Base-by-base conservation (phyloP, 2,888 invertebrate genomes). In the Epistrophella euchroma region DNA sequence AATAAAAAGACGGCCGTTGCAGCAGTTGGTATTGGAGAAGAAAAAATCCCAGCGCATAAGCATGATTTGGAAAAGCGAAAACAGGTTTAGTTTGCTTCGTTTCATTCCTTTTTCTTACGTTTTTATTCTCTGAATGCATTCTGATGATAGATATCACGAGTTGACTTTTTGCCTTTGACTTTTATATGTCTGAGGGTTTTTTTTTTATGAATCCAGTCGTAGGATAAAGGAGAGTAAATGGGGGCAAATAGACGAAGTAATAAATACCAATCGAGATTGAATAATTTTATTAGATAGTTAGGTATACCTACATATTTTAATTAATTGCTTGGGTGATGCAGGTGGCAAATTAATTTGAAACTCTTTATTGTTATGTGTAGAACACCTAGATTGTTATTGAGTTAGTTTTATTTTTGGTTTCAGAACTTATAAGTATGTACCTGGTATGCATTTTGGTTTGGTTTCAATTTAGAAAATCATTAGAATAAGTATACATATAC, bases 91-190 rank as follows among this genome's bases (percentile, higher is more conserved):
- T 81, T 86, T 86, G 66, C 17, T 78, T 81, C 62, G 32, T 60
- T 64, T 71, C 77, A 28, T 58, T 22, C 15, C 55, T 45, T 58
- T 52, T 83, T 47, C 35, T 55, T 28, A 19, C 43, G n/a, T 28
- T 77, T 62, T 35, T 19, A 19, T 40, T 37, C 52, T 50, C 52
- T 66, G 72, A 55, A 76, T 81, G 85, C 81, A 77, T 77, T 81
- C 50, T 77, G 86, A 77, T 82, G 77, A 86, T 86, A 82, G 77
- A 86, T 86, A 82, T 86, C 86, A 86, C 85, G 85, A 85, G 72
- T 77, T 85, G 85, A 85, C 86, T 86, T 82, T 80, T 86, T 82
- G 86, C 85, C 85, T 86, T 86, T 86, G 85, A 86, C 81, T 86
- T 50, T 76, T 73, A 73, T 80, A 47, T 73, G 37, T 72, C 68